Conservation (phyloP, 2,888 invertebrate species). For the Muschampia plurimacula region DNA sequence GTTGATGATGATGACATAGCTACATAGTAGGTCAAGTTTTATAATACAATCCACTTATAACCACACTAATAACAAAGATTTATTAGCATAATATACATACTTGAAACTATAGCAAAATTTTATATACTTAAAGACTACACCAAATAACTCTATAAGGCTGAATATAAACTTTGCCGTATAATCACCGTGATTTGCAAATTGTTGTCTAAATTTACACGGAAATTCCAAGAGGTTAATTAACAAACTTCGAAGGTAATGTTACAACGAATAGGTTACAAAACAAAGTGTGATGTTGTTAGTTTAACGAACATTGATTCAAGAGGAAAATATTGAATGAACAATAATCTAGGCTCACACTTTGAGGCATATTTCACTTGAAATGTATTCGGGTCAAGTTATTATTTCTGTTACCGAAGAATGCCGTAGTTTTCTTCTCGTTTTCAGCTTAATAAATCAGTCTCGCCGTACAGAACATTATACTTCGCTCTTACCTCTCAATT, state of each 20-base stretch:
- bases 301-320: constrained; percentile 9
- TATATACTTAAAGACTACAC: background rate
- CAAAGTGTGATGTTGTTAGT: constrained; percentile 14
- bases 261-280: constrained; percentile 16
- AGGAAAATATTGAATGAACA: constrained; percentile 9
- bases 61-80: too few species aligned
- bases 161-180: constrained; percentile 19
- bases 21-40: too few species aligned
- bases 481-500: constrained; percentile 24
- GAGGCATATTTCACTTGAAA: background rate
- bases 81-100: too few species aligned
- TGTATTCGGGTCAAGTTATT: constrained; percentile 31
- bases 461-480: constrained; percentile 16
- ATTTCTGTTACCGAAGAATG: constrained; percentile 26
- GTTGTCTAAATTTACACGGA: constrained; percentile 17
- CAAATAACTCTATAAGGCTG: constrained; percentile 9
- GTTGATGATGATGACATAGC: too few species aligned
- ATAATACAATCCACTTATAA: too few species aligned
- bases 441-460: constrained; percentile 19
- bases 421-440: constrained; percentile 30
- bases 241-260: constrained; percentile 23
- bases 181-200: constrained; percentile 26
- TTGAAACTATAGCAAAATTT: too few species aligned
- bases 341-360: background rate
- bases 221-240: constrained; percentile 29